Percentiles rank a stretch among this genome's conserved stretches.
These are phyloP conservation scores for Amphipoea oculea DNA, from an alignment of 2,888 invertebrate genomes.

Conservation along the genomic window DNA sequence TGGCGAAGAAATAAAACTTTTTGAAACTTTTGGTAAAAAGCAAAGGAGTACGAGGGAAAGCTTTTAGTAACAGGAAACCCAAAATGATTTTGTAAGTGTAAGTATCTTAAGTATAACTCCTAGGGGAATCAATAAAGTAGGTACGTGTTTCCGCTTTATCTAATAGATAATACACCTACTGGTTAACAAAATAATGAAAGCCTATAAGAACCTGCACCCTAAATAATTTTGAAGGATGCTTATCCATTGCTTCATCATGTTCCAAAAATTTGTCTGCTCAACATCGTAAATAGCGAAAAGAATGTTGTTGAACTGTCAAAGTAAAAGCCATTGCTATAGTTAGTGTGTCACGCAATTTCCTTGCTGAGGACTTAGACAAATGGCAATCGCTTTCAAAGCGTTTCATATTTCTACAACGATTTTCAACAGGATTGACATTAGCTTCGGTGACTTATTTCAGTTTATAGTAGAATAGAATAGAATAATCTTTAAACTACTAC, in stretches of 20 bases:
- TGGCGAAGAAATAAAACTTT: slow-evolving; percentile 4
- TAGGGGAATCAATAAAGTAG: neutral
- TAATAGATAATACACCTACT: neutral
- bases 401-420: neutral
- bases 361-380: neutral
- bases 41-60: slow-evolving; percentile 10
- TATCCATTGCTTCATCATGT: too few relatives aligned
- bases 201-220: too few relatives aligned
- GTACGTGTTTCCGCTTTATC: neutral
- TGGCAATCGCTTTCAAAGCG: neutral
- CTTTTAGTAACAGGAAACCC: neutral
- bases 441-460: neutral
- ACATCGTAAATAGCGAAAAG: too few relatives aligned
- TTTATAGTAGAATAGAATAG: too few relatives aligned
- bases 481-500: too few relatives aligned
- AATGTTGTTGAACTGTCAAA: too few relatives aligned
- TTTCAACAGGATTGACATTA: neutral
- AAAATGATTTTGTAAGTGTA: neutral
- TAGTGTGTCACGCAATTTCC: too few relatives aligned
- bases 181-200: too few relatives aligned
- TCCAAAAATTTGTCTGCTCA: too few relatives aligned
- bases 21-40: neutral
- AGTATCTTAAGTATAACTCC: neutral
- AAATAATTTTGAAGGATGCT: too few relatives aligned
- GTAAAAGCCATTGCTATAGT: too few relatives aligned